Conservation (phyloP, 2,113 vertebrate genomes). For the Scomber colias region DNA sequence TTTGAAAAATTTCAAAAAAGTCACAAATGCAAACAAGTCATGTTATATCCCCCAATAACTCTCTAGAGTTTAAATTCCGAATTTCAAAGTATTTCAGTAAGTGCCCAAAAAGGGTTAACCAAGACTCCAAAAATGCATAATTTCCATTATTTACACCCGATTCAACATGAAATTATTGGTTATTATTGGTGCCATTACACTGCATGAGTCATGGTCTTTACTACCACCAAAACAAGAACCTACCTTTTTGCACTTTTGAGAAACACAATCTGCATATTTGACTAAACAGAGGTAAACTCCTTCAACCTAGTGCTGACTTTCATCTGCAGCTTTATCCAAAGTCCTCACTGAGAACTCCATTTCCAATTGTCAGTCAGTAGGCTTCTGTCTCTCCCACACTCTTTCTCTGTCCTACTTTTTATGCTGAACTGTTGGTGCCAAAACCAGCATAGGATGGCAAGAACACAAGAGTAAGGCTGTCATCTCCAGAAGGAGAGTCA, state of each 20-base stretch:
- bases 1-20: too few species aligned
- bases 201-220: neutral
- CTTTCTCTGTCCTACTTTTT: conserved; percentile 16
- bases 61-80: too few species aligned
- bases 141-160: neutral
- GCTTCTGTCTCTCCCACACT: conserved; percentile 19
- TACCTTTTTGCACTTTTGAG: neutral
- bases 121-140: neutral
- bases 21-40: too few species aligned
- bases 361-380: conserved; percentile 6
- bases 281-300: neutral
- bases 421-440: conserved; percentile 14
- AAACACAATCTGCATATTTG: neutral
- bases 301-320: neutral
- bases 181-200: neutral
- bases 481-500: conserved; percentile 55
- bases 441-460: conserved; percentile 20
- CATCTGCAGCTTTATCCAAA: neutral
- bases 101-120: neutral
- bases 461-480: conserved; percentile 40
- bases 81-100: too few species aligned
- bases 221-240: neutral
- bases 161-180: neutral
- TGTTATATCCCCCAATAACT: too few species aligned
- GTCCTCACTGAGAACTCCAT: neutral